Percentiles rank a stretch among this genome's conserved stretches.
Conservation (phyloP, 2,888 invertebrate species). For the Ophion ventricosus region DNA sequence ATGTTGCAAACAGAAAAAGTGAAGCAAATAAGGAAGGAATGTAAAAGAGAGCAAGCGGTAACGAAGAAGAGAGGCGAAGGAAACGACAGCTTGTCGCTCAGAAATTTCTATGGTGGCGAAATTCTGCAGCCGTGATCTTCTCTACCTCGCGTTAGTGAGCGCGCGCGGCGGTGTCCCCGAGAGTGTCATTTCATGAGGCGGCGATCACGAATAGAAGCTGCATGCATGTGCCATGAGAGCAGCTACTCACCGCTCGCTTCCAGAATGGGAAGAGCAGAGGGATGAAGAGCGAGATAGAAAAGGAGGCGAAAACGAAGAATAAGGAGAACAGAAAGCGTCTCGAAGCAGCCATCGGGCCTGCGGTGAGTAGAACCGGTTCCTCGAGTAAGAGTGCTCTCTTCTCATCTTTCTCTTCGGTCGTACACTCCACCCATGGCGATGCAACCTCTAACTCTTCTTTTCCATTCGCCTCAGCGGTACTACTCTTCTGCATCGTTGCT, state of each 20-base stretch:
- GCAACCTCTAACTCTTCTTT: slow-evolving; percentile 67
- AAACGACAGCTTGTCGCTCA: slow-evolving; percentile 45
- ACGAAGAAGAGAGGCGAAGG: slow-evolving; percentile 35
- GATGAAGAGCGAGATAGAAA: slow-evolving; percentile 41
- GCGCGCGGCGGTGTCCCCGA: slow-evolving; percentile 48
- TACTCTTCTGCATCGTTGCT: slow-evolving; percentile 39
- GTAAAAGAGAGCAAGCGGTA: slow-evolving; percentile 13
- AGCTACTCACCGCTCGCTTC: slow-evolving; percentile 19
- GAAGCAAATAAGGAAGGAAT: background rate
- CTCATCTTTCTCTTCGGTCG: slow-evolving; percentile 53
- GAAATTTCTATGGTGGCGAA: slow-evolving; percentile 46
- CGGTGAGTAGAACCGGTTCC: slow-evolving; percentile 79
- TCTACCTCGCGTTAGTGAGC: slow-evolving; percentile 41
- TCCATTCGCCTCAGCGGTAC: slow-evolving; percentile 54
- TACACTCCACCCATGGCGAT: slow-evolving; percentile 50
- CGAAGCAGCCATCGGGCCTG: slow-evolving; percentile 67
- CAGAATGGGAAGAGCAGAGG: slow-evolving; percentile 33
- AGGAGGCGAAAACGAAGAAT: slow-evolving; percentile 27
- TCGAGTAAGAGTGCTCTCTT: slow-evolving; percentile 72
- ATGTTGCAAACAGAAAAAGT: background rate
- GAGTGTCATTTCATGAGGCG: slow-evolving; percentile 61
- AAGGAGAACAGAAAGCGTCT: slow-evolving; percentile 56
- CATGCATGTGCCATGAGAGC: slow-evolving; percentile 56
- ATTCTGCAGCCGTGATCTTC: slow-evolving; percentile 53
- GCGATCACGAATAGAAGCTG: slow-evolving; percentile 59